phyloP scores from a whole-genome alignment of 2,797 vertebrate species.

The Sebastes baramenuke region DNA sequence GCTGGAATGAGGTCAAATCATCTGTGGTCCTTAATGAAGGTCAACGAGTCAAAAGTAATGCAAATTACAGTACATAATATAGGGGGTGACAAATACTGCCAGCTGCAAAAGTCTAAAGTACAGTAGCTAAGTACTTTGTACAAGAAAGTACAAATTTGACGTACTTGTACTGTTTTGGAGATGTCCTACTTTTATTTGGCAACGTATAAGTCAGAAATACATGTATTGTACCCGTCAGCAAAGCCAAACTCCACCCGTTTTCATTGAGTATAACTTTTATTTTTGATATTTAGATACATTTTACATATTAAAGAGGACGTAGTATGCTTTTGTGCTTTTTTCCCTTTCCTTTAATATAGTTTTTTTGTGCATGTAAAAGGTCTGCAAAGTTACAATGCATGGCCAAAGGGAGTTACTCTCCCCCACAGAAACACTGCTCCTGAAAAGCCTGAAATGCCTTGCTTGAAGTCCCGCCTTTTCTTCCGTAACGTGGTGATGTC shows the following conservation, averaged over 20 bases:
- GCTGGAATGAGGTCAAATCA: slow-evolving; percentile 6
- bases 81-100: background rate
- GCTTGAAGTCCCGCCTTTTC: too few relatives aligned
- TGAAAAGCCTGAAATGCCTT: too few relatives aligned
- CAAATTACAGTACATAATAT: background rate
- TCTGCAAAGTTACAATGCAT: too few relatives aligned
- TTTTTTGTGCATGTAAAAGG: too few relatives aligned
- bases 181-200: background rate
- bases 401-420: too few relatives aligned
- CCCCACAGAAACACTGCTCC: too few relatives aligned
- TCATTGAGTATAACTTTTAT: background rate
- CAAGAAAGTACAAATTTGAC: background rate
- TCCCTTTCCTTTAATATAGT: too few relatives aligned
- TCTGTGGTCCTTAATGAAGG: background rate
- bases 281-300: too few relatives aligned
- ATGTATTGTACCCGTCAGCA: background rate
- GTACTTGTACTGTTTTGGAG: background rate
- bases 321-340: too few relatives aligned
- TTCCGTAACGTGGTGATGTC: too few relatives aligned
- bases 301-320: too few relatives aligned
- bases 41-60: background rate
- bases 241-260: background rate
- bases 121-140: background rate
- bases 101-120: background rate
- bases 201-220: background rate